Conservation (phyloP, 2,888 invertebrate genomes). For the Cephus nigrinus region DNA sequence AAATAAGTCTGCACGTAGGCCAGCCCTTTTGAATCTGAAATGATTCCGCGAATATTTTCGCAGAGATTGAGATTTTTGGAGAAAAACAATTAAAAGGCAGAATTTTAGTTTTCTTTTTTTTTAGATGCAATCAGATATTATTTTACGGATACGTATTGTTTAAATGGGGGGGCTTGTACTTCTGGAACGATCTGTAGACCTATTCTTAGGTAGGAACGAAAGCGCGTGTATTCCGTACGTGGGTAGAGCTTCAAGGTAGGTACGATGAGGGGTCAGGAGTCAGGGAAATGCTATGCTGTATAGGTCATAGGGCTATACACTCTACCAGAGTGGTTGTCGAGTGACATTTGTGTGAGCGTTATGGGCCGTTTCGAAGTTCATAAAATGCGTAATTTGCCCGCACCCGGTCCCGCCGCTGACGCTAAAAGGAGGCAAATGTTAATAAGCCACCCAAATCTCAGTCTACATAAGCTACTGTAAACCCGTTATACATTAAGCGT, state of each 20-base stretch:
- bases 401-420: constrained; percentile 20
- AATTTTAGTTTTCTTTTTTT: not conserved
- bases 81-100: not conserved
- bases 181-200: not conserved
- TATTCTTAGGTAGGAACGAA: not conserved
- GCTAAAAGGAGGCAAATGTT: constrained; percentile 39
- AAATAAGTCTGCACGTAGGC: not conserved
- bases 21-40: not conserved
- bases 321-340: constrained; percentile 33
- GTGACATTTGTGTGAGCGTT: constrained; percentile 41
- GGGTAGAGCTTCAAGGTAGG: constrained; percentile 15
- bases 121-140: not conserved
- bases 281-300: not conserved
- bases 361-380: constrained; percentile 36
- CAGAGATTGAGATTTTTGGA: not conserved
- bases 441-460: constrained; percentile 41
- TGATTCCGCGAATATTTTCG: not conserved
- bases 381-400: constrained; percentile 45
- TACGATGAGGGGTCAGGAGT: not conserved
- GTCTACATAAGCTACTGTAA: constrained; percentile 8
- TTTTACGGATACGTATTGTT: not conserved
- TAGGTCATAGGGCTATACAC: constrained; percentile 27
- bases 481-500: not conserved
- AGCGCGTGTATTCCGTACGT: constrained; percentile 4
- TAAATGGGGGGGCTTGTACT: not conserved